Base-by-base conservation (phyloP, 1,140 invertebrate species). In the Acromyrmex charruanus region DNA sequence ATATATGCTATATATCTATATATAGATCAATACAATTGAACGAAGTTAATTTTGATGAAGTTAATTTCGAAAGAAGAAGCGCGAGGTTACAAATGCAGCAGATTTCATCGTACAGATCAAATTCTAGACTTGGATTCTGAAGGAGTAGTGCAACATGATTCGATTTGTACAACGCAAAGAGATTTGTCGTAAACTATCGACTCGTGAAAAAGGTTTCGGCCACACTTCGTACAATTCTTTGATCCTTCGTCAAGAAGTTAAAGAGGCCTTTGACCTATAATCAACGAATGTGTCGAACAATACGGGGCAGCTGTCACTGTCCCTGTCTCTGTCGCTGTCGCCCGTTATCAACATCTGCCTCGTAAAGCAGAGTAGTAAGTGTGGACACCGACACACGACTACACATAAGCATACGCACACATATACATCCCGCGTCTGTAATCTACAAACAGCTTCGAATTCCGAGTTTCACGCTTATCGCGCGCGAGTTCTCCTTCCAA, bases 321-420 rank as follows among this genome's bases (percentile, higher is more conserved):
- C 75, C 84, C 86, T 77, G 59, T 90, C 80, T 91, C 85, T 87
- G 87, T 93, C 88, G 66, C 82, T 84, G 87, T 91, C 86, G 87
- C 44, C 61, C 88, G 89, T 92, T 93, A 92, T 93, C 92, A 93
- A 91, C 92, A 93, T 93, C 92, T 93, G 92, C 90, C 91, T 92
- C 88, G 89, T 90, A 92, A 90, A 90, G 81, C 89, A 49, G 31
- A 77, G 84, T 79, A 86, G 79, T 87, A 85, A 79, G 72, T 71
- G 77, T 84, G 61, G 63, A 66, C 61, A 72, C 28, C 63, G 31
- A 86, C 58, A 31, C 72, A 51, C 53, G 59, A 6, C 53, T 49
- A 77, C 44, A 35, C 77, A 51, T 18, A 39, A 28, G 39, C 25
- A 59, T 28, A 25, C 69, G 74, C 14, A 35, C 44, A 63, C 35